phyloP scores from a whole-genome alignment of 2,113 vertebrate genomes.

The Oxyruncus cristatus region DNA sequence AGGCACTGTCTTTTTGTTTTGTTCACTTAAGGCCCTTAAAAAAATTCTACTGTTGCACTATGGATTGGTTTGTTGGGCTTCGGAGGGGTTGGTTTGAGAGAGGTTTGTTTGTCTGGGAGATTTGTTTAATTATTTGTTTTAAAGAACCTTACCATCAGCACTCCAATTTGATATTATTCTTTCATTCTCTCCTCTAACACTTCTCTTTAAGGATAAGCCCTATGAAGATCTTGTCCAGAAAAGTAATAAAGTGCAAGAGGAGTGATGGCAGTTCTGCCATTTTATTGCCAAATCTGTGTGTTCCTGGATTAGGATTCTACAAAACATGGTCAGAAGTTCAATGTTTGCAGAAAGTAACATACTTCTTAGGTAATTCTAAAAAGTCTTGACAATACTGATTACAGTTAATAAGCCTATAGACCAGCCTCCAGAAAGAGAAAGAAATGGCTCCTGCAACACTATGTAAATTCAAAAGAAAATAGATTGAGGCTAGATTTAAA shows the following conservation, averaged over 20 bases:
- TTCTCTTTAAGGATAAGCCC: not conserved
- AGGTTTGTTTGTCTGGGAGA: accelerated
- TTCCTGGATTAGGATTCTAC: not conserved
- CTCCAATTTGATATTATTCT: not conserved
- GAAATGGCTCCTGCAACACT: not conserved
- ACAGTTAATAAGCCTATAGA: not conserved
- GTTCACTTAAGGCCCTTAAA: not conserved
- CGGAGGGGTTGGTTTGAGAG: accelerated
- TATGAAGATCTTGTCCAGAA: not conserved
- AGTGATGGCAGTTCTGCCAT: not conserved
- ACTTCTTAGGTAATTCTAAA: not conserved
- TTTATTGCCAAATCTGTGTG: not conserved
- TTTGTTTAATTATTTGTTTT: not conserved
- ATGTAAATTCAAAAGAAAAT: not conserved
- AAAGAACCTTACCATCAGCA: not conserved
- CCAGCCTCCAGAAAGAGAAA: not conserved
- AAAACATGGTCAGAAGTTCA: not conserved
- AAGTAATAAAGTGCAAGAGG: not conserved
- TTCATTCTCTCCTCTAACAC: not conserved
- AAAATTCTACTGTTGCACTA: not conserved
- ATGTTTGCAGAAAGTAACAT: not conserved
- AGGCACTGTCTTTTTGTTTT: not conserved
- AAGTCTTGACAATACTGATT: not conserved
- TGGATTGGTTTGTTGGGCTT: not conserved
- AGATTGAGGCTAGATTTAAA: not conserved